Base-by-base conservation (phyloP, 2,888 invertebrate species). In the Drosophila subsilvestris region DNA sequence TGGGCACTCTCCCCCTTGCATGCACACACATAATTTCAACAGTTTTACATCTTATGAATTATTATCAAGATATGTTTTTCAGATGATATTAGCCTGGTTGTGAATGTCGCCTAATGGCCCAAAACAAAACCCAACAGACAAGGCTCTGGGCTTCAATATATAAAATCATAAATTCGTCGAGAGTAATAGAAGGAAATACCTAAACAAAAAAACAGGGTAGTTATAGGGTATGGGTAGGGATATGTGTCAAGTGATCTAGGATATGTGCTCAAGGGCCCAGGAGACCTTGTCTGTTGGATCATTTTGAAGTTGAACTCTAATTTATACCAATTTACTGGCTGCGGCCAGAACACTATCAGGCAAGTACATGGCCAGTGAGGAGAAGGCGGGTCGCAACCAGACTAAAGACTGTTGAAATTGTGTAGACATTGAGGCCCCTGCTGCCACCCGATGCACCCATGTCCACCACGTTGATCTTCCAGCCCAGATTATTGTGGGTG, bases 401-500 rank as follows among this genome's bases (percentile, higher is more conserved):
- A 87, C 90, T 90, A 78, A 89, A 47, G 55, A 90, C 75, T 76
- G 78, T 80, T 63, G 87, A 83, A 72, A 91, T 71, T 67, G 81
- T 79, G 67, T 75, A 80, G 44, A 85, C 47, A 20, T 84, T 58
- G 63, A 79, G 54, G 29, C 77, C 65, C 37, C 57, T 57, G 20
- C 72, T 59, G 10, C 25, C 66, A 32, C 18, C n/a, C 5, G 70
- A 32, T 49, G 77, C 78, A 1, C 86, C 81, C 42, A 87, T 80
- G 49, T 87, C 83, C 50, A 97, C 95, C 3, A 98, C 96, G 91
- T 96, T 95, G 81, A 98, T 98, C 92, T 97, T 98, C 98, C 98
- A 98, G 54, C 98, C 98, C 29, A 98, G 93, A 91, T 97, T 96
- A 78, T 95, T 96, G 93, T 98, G 98, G n/a, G 96, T 95, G 93